Percentiles rank a stretch among this genome's conserved stretches.
phyloP scores from a whole-genome alignment of 2,888 invertebrate genomes.

The Napeogenes sylphis region DNA sequence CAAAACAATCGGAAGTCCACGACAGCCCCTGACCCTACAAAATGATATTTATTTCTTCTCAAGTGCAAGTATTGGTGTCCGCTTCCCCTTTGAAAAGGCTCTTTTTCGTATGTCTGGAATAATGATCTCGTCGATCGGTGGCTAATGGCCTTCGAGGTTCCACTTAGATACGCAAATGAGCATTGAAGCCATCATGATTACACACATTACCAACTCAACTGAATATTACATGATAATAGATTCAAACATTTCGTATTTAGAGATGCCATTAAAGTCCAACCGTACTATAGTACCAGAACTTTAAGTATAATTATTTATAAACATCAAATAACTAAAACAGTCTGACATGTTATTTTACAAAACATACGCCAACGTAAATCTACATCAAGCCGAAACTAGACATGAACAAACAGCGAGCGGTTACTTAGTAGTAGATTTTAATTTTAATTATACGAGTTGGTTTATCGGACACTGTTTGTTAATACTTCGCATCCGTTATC shows the following conservation, averaged over 20 bases:
- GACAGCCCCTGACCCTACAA: slow-evolving; percentile 3
- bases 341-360: background rate
- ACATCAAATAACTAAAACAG: slow-evolving; percentile 1
- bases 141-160: slow-evolving; percentile 73
- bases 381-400: slow-evolving; percentile 10
- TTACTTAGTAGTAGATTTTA: slow-evolving; percentile 11
- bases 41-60: slow-evolving; percentile 4
- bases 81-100: slow-evolving; percentile 33
- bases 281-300: too few relatives aligned
- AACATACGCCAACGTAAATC: slow-evolving; percentile 6
- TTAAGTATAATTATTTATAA: too few relatives aligned
- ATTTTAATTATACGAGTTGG: slow-evolving; percentile 8
- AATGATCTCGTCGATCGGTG: slow-evolving; percentile 73
- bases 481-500: slow-evolving; percentile 3
- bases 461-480: slow-evolving; percentile 5
- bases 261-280: too few relatives aligned
- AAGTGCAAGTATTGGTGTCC: slow-evolving; percentile 4
- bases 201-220: slow-evolving; percentile 43
- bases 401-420: slow-evolving; percentile 3
- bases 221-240: slow-evolving; percentile 11
- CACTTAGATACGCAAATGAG: slow-evolving; percentile 78
- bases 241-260: slow-evolving; percentile 1
- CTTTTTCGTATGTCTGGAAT: slow-evolving; percentile 71
- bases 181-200: slow-evolving; percentile 62
- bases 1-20: background rate